Evolutionary conservation across 2,888 invertebrate genomes (phyloP).

Genomic region (Drosophila paramelanica): DNA sequence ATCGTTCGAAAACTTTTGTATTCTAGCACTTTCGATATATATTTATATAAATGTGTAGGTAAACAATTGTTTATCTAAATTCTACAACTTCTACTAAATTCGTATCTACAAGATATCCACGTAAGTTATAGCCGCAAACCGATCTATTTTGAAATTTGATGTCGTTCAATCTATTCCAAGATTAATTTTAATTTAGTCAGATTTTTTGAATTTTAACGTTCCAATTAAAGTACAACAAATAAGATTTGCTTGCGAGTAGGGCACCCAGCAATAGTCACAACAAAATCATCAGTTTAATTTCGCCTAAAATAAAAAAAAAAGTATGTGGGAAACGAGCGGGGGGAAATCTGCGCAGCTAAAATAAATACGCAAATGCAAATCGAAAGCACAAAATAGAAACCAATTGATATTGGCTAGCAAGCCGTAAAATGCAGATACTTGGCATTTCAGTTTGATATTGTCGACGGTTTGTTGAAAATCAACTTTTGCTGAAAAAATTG

Average conservation of each 20-base stretch:
- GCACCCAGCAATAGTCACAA: slow-evolving; percentile 13
- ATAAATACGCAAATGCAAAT: slow-evolving; percentile 72
- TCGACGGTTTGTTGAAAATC: slow-evolving; percentile 73
- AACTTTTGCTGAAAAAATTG: slow-evolving; percentile 13
- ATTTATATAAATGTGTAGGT: not conserved
- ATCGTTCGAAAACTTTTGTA: no score
- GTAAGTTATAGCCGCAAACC: not conserved
- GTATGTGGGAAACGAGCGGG: no score
- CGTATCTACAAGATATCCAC: not conserved
- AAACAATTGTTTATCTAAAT: slow-evolving; percentile 17
- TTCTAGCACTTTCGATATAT: not conserved
- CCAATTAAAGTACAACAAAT: no score
- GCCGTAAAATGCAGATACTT: slow-evolving; percentile 63
- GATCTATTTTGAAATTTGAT: not conserved
- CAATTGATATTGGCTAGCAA: slow-evolving; percentile 70
- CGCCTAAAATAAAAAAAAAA: slow-evolving; percentile 45
- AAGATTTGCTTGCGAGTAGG: slow-evolving; percentile 11
- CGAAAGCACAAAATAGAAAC: slow-evolving; percentile 77
- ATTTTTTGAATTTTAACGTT: no score
- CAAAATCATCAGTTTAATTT: slow-evolving; percentile 12
- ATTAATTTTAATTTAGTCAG: no score
- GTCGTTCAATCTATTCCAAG: not conserved
- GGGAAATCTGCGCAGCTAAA: slow-evolving; percentile 60
- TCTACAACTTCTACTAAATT: slow-evolving; percentile 8
- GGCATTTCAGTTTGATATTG: slow-evolving; percentile 72